Conservation (phyloP, 1,140 invertebrate genomes). For the Cydia amplana region DNA sequence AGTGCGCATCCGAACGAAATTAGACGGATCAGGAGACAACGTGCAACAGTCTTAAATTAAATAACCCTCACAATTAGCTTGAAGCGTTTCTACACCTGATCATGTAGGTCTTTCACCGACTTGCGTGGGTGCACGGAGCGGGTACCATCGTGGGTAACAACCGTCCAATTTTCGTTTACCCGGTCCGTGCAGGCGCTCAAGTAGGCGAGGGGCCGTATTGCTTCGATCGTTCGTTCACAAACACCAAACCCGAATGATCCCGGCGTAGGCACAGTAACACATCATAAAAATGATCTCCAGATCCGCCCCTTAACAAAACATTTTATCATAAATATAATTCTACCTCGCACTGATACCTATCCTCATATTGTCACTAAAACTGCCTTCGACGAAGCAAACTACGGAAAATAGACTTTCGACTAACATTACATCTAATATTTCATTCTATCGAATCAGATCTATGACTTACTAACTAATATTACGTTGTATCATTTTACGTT, state of each 20-base stretch:
- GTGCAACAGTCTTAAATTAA: background rate
- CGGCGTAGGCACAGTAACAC: slow-evolving; percentile 38
- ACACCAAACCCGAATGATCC: background rate
- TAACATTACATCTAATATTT: slow-evolving; percentile 51
- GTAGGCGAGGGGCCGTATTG: background rate
- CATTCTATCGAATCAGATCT: slow-evolving; percentile 54
- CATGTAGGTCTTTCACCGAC: background rate
- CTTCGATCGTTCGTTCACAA: background rate
- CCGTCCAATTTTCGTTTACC: too few species aligned
- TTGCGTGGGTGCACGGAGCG: too few species aligned
- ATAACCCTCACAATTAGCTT: slow-evolving; percentile 11
- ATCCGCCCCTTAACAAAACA: background rate
- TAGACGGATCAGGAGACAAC: slow-evolving; percentile 10
- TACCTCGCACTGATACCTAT: slow-evolving; percentile 7
- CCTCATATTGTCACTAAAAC: slow-evolving; percentile 63
- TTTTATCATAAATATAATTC: background rate
- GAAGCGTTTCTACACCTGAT: background rate
- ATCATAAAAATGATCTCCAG: background rate
- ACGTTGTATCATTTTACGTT: slow-evolving; percentile 36
- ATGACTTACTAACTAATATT: slow-evolving; percentile 56
- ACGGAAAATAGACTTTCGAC: slow-evolving; percentile 72
- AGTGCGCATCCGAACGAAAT: background rate
- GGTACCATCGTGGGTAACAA: too few species aligned
- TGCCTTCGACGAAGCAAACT: slow-evolving; percentile 64
- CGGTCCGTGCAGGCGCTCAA: too few species aligned